Evolutionary conservation across 2,113 vertebrate genomes (phyloP).

Genomic region (Jaculus jaculus): DNA sequence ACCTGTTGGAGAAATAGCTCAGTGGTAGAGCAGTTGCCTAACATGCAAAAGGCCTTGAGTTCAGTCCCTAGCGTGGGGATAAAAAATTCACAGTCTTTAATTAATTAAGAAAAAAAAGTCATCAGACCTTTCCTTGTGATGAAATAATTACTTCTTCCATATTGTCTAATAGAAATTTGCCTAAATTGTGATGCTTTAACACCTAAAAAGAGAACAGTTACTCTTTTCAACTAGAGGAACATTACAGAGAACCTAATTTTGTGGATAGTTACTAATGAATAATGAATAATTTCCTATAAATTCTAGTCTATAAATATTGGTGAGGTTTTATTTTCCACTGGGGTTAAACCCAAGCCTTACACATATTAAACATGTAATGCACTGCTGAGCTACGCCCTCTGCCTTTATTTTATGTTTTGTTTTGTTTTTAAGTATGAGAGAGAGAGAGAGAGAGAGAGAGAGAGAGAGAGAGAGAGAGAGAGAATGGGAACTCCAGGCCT

Average conservation of each 20-base stretch:
- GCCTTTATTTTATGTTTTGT: not conserved
- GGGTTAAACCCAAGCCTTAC: too few species aligned
- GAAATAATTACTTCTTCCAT: not conserved
- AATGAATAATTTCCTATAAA: conserved; percentile 7
- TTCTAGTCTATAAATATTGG: not conserved
- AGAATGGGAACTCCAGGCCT: too few species aligned
- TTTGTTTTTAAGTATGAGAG: not conserved
- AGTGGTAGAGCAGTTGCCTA: not conserved
- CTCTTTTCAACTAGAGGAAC: not conserved
- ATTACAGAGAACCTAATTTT: not conserved
- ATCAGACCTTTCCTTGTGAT: not conserved
- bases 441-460: too few species aligned
- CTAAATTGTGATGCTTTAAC: not conserved
- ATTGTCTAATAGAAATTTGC: not conserved
- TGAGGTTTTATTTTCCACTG: too few species aligned
- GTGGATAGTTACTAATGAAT: not conserved
- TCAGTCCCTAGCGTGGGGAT: not conserved
- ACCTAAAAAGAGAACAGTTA: not conserved
- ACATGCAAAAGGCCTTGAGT: not conserved
- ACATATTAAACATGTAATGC: too few species aligned
- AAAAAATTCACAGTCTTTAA: not conserved
- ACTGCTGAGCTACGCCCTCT: not conserved
- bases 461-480: too few species aligned
- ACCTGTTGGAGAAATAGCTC: not conserved
- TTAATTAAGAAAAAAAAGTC: not conserved